Evolutionary conservation across 2,888 invertebrate genomes (phyloP).

Genomic region (Yponomeuta plumbellus): DNA sequence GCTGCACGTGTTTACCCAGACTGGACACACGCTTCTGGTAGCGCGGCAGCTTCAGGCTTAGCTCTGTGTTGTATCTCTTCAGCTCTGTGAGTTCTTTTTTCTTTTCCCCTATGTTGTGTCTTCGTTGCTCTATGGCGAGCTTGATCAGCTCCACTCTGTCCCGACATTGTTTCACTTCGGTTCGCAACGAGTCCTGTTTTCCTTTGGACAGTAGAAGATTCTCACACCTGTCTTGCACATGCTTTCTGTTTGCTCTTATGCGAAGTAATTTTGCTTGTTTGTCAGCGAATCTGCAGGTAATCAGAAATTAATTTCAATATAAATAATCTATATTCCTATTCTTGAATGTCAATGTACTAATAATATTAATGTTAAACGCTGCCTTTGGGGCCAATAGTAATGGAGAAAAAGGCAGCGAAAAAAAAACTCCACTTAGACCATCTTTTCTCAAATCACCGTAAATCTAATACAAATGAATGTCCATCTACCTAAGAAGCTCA

Average conservation of each 20-base stretch:
- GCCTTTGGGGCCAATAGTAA: too few species aligned
- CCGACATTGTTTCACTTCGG: constrained; percentile 59
- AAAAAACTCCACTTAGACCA: too few species aligned
- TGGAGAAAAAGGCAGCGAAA: too few species aligned
- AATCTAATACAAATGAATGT: too few species aligned
- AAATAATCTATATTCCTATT: too few species aligned
- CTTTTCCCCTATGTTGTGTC: constrained; percentile 49
- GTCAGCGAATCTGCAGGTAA: constrained; percentile 75
- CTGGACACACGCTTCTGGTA: constrained; percentile 62
- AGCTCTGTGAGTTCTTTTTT: constrained; percentile 43
- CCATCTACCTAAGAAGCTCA: too few species aligned
- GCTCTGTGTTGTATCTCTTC: constrained; percentile 50
- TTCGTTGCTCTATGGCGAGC: constrained; percentile 63
- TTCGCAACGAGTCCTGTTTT: constrained; percentile 55
- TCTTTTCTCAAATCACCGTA: too few species aligned
- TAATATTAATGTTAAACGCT: too few species aligned
- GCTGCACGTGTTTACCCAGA: constrained; percentile 49
- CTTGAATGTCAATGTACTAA: too few species aligned
- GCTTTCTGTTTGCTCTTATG: constrained; percentile 74
- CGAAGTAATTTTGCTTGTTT: constrained; percentile 78
- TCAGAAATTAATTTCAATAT: constrained; percentile 16
- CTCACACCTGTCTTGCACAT: constrained; percentile 75
- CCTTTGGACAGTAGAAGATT: constrained; percentile 52
- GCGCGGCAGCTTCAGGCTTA: constrained; percentile 53
- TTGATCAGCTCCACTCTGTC: constrained; percentile 59